Evolutionary conservation across 1,140 invertebrate species (phyloP).

Genomic region (Glossosoma conforme): DNA sequence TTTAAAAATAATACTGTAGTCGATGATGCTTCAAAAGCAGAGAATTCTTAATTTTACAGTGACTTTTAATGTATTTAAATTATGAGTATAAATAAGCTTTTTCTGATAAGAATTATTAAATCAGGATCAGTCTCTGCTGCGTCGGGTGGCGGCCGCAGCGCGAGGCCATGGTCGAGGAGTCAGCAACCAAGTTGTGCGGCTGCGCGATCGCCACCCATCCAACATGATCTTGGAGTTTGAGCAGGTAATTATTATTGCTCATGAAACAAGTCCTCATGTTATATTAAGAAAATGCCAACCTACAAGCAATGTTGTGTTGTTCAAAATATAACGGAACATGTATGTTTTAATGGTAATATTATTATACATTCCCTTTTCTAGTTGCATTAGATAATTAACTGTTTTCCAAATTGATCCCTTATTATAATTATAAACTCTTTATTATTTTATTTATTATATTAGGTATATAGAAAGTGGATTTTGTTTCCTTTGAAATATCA

Average conservation of each 20-base stretch:
- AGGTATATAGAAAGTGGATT: too few relatives aligned
- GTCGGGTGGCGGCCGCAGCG: constrained; percentile 24
- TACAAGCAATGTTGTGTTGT: too few relatives aligned
- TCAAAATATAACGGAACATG: too few relatives aligned
- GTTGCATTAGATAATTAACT: neutral
- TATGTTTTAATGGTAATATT: too few relatives aligned
- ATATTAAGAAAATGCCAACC: too few relatives aligned
- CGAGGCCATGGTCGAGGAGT: constrained; percentile 16
- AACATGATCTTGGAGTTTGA: constrained; percentile 16
- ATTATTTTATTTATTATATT: too few relatives aligned
- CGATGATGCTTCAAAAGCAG: neutral
- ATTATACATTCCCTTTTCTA: too few relatives aligned
- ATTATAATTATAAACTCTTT: neutral
- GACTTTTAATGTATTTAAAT: neutral
- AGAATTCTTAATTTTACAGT: too few relatives aligned
- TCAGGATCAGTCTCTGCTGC: constrained; percentile 25
- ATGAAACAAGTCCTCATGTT: too few relatives aligned
- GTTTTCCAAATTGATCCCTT: neutral
- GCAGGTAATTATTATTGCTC: constrained; percentile 5
- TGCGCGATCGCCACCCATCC: neutral
- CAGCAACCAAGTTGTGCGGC: constrained; percentile 8
- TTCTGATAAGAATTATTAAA: neutral
- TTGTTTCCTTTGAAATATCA: too few relatives aligned
- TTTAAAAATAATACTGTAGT: neutral
- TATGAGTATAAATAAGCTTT: neutral